Evolutionary conservation across 2,797 vertebrate genomes (phyloP).

Genomic region (Clamator glandarius): DNA sequence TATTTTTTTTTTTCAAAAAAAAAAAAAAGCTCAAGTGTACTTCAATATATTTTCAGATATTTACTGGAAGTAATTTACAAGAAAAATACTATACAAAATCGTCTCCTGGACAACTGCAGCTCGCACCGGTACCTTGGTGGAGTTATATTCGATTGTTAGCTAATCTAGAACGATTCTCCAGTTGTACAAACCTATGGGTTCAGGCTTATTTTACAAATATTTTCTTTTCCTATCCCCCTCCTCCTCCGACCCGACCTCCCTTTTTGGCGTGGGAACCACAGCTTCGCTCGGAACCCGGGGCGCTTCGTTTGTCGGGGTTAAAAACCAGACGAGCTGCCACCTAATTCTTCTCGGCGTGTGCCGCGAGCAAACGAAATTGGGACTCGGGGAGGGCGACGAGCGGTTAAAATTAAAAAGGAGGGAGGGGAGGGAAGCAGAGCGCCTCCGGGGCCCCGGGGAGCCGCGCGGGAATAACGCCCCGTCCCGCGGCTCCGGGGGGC

Average conservation of each 20-base stretch:
- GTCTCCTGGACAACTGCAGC: conserved; percentile 94
- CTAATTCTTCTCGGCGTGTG: too few species aligned
- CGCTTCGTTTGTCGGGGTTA: too few species aligned
- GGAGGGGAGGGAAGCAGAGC: too few species aligned
- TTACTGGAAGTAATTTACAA: conserved; percentile 98
- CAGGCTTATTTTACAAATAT: conserved; percentile 77
- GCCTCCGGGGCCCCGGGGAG: too few species aligned
- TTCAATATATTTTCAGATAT: conserved; percentile 98
- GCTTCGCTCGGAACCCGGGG: conserved; percentile 64
- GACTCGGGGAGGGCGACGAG: too few species aligned
- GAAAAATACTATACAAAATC: conserved; percentile 99
- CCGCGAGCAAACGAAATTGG: too few species aligned
- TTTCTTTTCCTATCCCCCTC: conserved; percentile 23
- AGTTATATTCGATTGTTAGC: conserved; percentile 81
- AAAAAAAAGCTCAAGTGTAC: conserved; percentile 86
- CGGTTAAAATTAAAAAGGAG: too few species aligned
- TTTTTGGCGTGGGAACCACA: conserved; percentile 77
- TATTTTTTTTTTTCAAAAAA: conserved; percentile 41
- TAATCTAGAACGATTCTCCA: conserved; percentile 89
- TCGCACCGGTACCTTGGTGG: conserved; percentile 88
- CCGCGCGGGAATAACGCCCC: too few species aligned
- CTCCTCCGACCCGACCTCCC: background rate
- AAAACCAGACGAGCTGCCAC: too few species aligned
- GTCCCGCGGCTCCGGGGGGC: too few species aligned
- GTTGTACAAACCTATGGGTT: conserved; percentile 86